A percentile compares a stretch with the other conserved stretches of the same genome.
phyloP scores from a whole-genome alignment of 2,113 vertebrate genomes.

The Alouatta palliata region DNA sequence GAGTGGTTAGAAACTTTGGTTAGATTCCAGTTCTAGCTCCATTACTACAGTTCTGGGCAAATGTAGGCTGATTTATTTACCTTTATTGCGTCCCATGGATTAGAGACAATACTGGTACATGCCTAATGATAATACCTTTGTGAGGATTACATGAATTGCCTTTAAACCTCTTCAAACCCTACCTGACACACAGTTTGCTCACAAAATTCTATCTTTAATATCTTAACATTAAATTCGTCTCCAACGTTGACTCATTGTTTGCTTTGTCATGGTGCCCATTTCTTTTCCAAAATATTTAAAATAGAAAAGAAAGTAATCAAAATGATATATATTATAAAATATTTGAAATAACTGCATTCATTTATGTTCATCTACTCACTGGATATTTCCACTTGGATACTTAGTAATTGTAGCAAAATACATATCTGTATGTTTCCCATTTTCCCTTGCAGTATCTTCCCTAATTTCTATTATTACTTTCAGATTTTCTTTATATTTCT shows the following conservation, averaged over 20 bases:
- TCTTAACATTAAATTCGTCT: not conserved
- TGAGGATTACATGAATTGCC: not conserved
- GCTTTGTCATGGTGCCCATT: not conserved
- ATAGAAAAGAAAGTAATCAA: not conserved
- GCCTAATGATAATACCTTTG: fast-evolving
- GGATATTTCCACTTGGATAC: not conserved
- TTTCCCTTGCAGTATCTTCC: not conserved
- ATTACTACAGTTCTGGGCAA: not conserved
- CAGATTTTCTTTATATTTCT: not conserved
- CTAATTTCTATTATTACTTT: not conserved
- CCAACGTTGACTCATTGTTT: not conserved
- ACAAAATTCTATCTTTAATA: not conserved
- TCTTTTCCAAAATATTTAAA: not conserved
- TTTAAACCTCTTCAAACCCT: not conserved
- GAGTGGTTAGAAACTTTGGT: not conserved
- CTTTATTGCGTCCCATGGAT: not conserved
- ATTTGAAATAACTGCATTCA: not conserved
- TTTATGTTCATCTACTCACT: not conserved
- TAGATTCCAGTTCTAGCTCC: not conserved
- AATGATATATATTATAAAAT: not conserved
- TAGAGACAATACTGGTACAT: not conserved
- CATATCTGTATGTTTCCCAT: not conserved
- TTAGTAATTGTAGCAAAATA: not conserved
- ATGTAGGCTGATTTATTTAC: not conserved
- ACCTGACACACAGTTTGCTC: not conserved